Evolutionary conservation across 2,888 invertebrate species (phyloP).

Genomic region (Linyphia triangularis): DNA sequence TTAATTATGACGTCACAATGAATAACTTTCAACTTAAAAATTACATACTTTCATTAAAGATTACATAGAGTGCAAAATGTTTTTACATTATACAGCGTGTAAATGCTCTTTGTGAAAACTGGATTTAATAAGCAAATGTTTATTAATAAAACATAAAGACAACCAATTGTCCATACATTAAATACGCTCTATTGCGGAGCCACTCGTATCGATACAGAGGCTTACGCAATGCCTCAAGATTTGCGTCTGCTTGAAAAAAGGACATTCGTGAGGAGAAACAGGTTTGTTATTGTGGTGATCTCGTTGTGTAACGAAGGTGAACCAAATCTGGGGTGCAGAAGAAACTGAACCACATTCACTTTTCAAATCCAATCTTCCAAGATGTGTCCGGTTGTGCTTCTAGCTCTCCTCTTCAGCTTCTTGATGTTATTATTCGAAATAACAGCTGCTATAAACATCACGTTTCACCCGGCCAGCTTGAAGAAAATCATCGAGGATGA

Average conservation of each 20-base stretch:
- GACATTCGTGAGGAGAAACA: conserved; percentile 31
- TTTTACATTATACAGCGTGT: too few species aligned
- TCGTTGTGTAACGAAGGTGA: conserved; percentile 25
- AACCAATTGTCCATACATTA: too few species aligned
- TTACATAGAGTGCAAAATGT: too few species aligned
- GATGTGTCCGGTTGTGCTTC: conserved; percentile 76
- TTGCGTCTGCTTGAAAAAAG: not conserved
- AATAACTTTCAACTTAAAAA: too few species aligned
- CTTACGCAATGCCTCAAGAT: conserved; percentile 12
- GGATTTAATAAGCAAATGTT: too few species aligned
- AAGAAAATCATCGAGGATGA: conserved; percentile 52
- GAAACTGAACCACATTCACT: not conserved
- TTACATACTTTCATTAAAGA: too few species aligned
- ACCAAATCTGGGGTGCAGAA: not conserved
- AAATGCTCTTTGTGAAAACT: too few species aligned
- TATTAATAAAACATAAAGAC: too few species aligned
- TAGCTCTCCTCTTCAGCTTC: conserved; percentile 74
- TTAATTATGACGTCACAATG: too few species aligned
- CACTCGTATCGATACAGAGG: not conserved
- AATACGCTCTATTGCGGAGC: not conserved
- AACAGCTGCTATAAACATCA: conserved; percentile 75
- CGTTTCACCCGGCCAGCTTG: conserved; percentile 62
- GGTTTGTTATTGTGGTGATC: conserved; percentile 22
- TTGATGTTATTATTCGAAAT: conserved; percentile 74
- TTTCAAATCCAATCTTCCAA: conserved; percentile 24